A percentile compares a stretch with the other conserved stretches of the same genome.
These are phyloP conservation scores for Schizopygopsis malacanthus DNA, from an alignment of 2,797 vertebrate species.

Conservation along the genomic window DNA sequence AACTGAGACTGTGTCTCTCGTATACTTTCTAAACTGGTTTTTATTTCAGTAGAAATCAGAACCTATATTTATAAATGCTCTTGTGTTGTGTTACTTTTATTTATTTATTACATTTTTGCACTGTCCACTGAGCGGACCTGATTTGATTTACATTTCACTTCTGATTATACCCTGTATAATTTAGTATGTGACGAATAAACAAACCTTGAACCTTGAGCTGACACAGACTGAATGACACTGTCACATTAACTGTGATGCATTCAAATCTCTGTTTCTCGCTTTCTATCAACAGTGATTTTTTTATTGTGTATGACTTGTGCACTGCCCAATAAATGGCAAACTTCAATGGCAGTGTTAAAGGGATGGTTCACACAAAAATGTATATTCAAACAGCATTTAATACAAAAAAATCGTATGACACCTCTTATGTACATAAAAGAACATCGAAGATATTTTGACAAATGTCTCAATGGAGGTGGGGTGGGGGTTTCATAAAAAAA, in stretches of 20 bases:
- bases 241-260: conserved; percentile 22
- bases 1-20: conserved; percentile 14
- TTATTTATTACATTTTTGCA: too few species aligned
- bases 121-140: too few species aligned
- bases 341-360: not conserved
- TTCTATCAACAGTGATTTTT: not conserved
- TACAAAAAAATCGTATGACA: too few species aligned
- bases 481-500: too few species aligned
- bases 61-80: too few species aligned
- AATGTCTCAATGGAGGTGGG: not conserved
- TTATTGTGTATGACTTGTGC: not conserved
- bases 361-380: not conserved
- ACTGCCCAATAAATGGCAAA: not conserved
- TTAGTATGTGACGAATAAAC: too few species aligned
- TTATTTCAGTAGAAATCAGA: conserved; percentile 22
- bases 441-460: not conserved
- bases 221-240: conserved; percentile 21
- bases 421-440: not conserved
- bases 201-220: not conserved
- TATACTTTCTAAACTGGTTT: conserved; percentile 14
- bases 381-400: not conserved
- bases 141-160: too few species aligned
- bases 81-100: too few species aligned
- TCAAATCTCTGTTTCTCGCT: conserved; percentile 11
- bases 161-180: too few species aligned